Percentiles rank a stretch among this genome's conserved stretches.
Evolutionary conservation across 30 jellyfish, hydroid and myxozoan species (phyloP).

Genomic region (Hydractinia symbiolongicarpus): DNA sequence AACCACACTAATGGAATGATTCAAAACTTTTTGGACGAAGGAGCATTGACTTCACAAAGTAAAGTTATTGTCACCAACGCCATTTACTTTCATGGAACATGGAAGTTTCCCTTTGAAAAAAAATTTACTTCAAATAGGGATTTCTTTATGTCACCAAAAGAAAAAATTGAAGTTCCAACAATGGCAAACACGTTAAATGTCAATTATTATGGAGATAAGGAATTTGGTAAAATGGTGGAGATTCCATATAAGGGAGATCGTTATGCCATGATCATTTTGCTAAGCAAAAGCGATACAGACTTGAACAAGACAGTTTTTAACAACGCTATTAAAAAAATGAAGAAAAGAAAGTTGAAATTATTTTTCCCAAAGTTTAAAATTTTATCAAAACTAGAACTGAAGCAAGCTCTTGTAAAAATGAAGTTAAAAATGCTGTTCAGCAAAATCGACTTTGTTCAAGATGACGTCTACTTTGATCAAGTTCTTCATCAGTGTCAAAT

Average conservation of each 20-base stretch:
- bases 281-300: neutral
- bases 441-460: neutral
- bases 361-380: neutral
- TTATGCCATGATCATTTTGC: neutral
- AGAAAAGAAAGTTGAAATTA: neutral
- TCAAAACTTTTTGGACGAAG: neutral
- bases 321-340: neutral
- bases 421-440: neutral
- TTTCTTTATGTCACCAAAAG: neutral
- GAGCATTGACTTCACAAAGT: neutral
- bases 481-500: neutral
- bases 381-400: neutral
- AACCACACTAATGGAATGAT: conserved; percentile 9
- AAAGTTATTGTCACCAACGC: neutral
- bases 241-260: neutral
- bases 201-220: neutral
- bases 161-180: neutral
- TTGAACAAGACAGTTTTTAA: neutral
- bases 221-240: neutral
- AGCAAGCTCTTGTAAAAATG: neutral
- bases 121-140: neutral
- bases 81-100: neutral
- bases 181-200: conserved; percentile 2
- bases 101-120: neutral
- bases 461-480: neutral